Evolutionary conservation across 2,888 invertebrate genomes (phyloP).

Genomic region (Agriopis marginaria): DNA sequence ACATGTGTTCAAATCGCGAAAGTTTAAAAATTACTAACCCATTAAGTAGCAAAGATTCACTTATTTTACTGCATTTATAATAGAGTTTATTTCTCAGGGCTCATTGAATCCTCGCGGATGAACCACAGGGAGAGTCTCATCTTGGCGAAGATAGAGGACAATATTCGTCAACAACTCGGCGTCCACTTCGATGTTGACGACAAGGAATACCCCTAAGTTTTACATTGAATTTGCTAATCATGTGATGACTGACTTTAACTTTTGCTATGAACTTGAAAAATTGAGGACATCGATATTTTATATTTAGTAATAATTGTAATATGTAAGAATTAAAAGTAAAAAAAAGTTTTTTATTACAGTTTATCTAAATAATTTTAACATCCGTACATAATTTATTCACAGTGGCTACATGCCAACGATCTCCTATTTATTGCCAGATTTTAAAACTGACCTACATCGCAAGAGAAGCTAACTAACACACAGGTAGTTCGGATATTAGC

Average conservation of each 20-base stretch:
- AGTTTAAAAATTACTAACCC: too few species aligned
- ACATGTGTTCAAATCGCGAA: too few species aligned
- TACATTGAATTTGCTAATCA: not conserved
- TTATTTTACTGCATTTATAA: not conserved
- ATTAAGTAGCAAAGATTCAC: too few species aligned
- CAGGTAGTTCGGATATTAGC: too few species aligned
- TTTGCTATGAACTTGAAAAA: slow-evolving; percentile 1
- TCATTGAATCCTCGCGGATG: slow-evolving; percentile 87
- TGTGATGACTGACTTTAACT: not conserved
- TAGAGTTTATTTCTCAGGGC: slow-evolving; percentile 69
- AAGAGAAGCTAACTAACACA: too few species aligned
- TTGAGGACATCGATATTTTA: not conserved
- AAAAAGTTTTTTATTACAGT: not conserved
- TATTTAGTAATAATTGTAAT: not conserved
- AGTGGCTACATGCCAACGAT: not conserved
- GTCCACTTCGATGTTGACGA: slow-evolving; percentile 10
- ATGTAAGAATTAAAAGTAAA: not conserved
- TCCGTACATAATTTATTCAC: too few species aligned
- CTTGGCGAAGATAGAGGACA: slow-evolving; percentile 88
- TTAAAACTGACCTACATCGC: not conserved
- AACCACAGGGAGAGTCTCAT: slow-evolving; percentile 47
- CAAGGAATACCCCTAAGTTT: slow-evolving; percentile 9
- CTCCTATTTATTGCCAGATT: not conserved
- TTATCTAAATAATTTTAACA: not conserved
- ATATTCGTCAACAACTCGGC: slow-evolving; percentile 74